These are phyloP conservation scores for Sus cebifrons DNA, from an alignment of 2,797 vertebrate genomes.

Conservation along the genomic window DNA sequence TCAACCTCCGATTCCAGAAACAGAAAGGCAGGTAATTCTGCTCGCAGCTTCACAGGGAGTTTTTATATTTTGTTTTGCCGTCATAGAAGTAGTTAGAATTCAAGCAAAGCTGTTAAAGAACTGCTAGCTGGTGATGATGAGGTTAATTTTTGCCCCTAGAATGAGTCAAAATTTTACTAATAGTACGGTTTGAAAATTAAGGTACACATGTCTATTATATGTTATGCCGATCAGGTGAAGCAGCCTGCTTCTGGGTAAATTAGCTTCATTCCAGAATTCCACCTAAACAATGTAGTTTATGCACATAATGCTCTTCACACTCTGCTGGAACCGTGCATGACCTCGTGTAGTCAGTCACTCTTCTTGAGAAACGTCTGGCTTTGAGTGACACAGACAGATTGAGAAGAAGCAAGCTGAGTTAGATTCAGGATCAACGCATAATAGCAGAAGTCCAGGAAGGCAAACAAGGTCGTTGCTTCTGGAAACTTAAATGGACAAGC, in stretches of 20 bases:
- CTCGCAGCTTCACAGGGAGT: not conserved
- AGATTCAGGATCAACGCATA: not conserved
- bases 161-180: not conserved
- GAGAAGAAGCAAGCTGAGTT: not conserved
- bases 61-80: not conserved
- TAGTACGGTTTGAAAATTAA: not conserved
- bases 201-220: too few species aligned
- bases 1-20: not conserved
- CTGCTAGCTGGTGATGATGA: not conserved
- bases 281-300: not conserved
- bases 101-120: not conserved
- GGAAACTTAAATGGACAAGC: not conserved
- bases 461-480: not conserved
- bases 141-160: slow-evolving; percentile 11
- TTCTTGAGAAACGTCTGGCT: not conserved
- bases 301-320: not conserved
- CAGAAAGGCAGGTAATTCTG: not conserved
- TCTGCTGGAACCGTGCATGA: not conserved
- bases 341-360: not conserved
- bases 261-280: not conserved
- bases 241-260: not conserved
- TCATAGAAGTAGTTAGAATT: not conserved
- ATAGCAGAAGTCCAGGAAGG: not conserved
- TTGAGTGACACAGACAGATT: not conserved
- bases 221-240: not conserved